Evolutionary conservation across 2,113 vertebrate genomes (phyloP).

Genomic region (Oryzias melastigma): DNA sequence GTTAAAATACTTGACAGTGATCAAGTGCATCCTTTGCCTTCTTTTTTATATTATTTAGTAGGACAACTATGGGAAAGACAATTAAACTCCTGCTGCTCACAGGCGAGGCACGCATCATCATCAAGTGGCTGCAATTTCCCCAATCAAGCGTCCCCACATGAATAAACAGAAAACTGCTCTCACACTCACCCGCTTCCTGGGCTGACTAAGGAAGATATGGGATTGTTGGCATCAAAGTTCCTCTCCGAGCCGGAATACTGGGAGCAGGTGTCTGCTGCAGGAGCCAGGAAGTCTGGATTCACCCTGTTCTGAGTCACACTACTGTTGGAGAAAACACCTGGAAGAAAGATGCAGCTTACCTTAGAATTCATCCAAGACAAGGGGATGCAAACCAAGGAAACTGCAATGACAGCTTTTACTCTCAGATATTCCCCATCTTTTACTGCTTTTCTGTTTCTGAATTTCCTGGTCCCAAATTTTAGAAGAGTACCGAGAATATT

Average conservation of each 20-base stretch:
- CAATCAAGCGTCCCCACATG: background rate
- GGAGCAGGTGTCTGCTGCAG: constrained; percentile 42
- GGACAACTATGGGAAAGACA: background rate
- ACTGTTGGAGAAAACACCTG: constrained; percentile 57
- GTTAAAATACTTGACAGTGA: constrained; percentile 13
- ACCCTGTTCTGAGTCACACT: constrained; percentile 28
- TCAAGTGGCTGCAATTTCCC: background rate
- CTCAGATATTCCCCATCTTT: too few species aligned
- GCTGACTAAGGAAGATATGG: constrained; percentile 39
- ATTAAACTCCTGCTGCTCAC: background rate
- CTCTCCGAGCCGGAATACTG: constrained; percentile 53
- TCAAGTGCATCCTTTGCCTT: constrained; percentile 3
- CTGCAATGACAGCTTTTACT: too few species aligned
- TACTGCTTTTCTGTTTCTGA: too few species aligned
- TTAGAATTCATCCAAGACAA: too few species aligned
- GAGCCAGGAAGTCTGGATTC: constrained; percentile 42
- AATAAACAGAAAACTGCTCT: background rate
- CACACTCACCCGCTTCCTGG: constrained; percentile 55
- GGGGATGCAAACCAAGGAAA: too few species aligned
- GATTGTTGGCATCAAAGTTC: constrained; percentile 47
- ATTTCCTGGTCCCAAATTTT: too few species aligned
- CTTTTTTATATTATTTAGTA: background rate
- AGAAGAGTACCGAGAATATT: too few species aligned
- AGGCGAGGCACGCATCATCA: constrained; percentile 6
- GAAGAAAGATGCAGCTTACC: constrained; percentile 12